Conservation (phyloP, 2,888 invertebrate species). For the Piscicola geometra region DNA sequence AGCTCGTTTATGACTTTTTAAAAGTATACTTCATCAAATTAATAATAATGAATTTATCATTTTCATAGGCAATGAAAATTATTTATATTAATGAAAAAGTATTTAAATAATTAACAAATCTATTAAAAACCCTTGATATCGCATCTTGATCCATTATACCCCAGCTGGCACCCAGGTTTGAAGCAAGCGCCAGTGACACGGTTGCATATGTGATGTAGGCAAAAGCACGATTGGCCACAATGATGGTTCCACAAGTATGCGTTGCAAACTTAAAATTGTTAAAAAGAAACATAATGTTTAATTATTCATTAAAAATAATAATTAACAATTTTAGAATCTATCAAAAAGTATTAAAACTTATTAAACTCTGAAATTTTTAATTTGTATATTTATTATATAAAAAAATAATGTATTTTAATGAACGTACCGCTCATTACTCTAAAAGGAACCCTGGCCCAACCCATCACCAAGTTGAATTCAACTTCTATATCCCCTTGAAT, state of each 20-base stretch:
- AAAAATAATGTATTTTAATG: too few relatives aligned
- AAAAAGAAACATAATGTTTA: too few relatives aligned
- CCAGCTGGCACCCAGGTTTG: neutral
- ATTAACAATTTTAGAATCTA: too few relatives aligned
- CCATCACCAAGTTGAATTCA: constrained; percentile 2
- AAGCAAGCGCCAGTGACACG: neutral
- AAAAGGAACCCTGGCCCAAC: neutral
- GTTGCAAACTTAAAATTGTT: neutral
- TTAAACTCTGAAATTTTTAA: too few relatives aligned
- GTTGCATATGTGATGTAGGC: neutral
- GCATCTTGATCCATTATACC: neutral
- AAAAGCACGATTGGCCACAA: neutral
- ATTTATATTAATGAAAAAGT: neutral
- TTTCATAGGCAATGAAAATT: too few relatives aligned
- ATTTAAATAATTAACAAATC: neutral
- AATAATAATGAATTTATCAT: too few relatives aligned
- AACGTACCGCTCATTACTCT: neutral
- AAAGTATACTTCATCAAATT: too few relatives aligned
- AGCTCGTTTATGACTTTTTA: too few relatives aligned
- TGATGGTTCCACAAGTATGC: neutral
- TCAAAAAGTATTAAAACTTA: too few relatives aligned
- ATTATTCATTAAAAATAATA: too few relatives aligned
- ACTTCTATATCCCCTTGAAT: neutral
- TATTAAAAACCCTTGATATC: neutral
- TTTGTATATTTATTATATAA: too few relatives aligned